These are phyloP conservation scores for Pteromalus puparum DNA, from an alignment of 1,140 invertebrate genomes.

Conservation along the genomic window DNA sequence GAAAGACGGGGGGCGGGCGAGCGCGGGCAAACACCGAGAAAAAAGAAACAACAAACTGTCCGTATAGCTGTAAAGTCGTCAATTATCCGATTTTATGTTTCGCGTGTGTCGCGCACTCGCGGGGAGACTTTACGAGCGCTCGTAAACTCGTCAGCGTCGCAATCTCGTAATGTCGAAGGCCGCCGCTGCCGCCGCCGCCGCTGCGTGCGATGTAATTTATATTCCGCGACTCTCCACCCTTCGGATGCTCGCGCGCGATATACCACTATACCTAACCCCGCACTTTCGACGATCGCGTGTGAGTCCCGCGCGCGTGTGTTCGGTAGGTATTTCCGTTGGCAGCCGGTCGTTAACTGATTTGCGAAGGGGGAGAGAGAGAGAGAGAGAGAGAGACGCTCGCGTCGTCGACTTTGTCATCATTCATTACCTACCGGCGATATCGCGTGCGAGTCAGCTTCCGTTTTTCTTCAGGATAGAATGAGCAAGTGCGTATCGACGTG, in stretches of 20 bases:
- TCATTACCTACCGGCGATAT: slow-evolving; percentile 1
- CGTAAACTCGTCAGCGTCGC: slow-evolving; percentile 52
- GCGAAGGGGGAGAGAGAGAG: not conserved
- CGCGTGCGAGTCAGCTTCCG: not conserved
- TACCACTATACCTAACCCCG: not conserved
- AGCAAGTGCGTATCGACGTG: not conserved
- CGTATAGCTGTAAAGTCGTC: slow-evolving; percentile 49
- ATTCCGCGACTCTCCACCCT: slow-evolving; percentile 17
- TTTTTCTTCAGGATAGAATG: not conserved
- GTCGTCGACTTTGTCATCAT: slow-evolving; percentile 21
- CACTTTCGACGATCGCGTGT: slow-evolving; percentile 33
- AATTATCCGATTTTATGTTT: slow-evolving; percentile 52
- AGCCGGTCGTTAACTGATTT: slow-evolving; percentile 38
- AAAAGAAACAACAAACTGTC: slow-evolving; percentile 43
- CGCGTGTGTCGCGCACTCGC: slow-evolving; percentile 40
- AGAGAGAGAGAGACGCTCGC: not conserved
- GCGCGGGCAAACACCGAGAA: not conserved
- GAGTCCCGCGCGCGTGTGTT: not conserved
- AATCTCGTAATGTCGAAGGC: slow-evolving; percentile 53
- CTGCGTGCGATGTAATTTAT: slow-evolving; percentile 47
- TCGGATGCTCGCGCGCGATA: not conserved
- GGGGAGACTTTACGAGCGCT: slow-evolving; percentile 49
- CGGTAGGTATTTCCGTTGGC: not conserved
- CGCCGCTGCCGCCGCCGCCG: slow-evolving; percentile 14
- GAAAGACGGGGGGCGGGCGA: not conserved